Conservation (phyloP, 2,113 vertebrate genomes). For the Tachuris rubrigastra region DNA sequence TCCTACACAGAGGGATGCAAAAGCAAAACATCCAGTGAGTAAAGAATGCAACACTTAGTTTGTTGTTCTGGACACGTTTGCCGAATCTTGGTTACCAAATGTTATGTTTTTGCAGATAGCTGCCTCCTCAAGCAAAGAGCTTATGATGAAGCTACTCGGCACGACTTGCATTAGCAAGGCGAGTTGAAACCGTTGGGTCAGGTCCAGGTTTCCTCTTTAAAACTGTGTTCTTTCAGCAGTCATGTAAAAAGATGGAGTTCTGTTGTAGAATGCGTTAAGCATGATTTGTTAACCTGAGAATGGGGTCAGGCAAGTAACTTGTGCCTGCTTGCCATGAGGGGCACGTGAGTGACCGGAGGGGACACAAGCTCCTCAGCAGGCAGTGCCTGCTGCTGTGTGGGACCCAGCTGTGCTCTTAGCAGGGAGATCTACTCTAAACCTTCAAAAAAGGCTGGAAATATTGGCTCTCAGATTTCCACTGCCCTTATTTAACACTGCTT, state of each 20-base stretch:
- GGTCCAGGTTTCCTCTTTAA: not conserved
- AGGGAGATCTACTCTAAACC: not conserved
- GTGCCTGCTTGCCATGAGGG: rapidly evolving
- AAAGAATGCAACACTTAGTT: not conserved
- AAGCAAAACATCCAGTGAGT: not conserved
- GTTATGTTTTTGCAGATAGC: not conserved
- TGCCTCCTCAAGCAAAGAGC: not conserved
- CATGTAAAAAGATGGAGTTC: not conserved
- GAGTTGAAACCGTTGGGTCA: not conserved
- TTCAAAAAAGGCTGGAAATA: not conserved
- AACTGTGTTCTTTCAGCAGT: not conserved
- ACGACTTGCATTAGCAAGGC: not conserved
- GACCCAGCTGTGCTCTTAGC: not conserved
- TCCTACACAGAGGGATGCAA: not conserved
- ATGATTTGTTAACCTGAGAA: not conserved
- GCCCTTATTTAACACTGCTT: not conserved
- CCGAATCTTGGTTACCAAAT: not conserved
- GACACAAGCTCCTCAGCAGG: not conserved
- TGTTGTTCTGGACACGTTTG: not conserved
- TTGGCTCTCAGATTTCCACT: not conserved
- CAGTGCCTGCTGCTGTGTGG: not conserved
- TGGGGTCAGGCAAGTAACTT: not conserved
- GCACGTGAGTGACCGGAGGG: rapidly evolving
- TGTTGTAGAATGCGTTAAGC: not conserved
- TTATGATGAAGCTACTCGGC: not conserved